phyloP scores from a whole-genome alignment of 2,888 invertebrate genomes.

The Desoria tigrina region DNA sequence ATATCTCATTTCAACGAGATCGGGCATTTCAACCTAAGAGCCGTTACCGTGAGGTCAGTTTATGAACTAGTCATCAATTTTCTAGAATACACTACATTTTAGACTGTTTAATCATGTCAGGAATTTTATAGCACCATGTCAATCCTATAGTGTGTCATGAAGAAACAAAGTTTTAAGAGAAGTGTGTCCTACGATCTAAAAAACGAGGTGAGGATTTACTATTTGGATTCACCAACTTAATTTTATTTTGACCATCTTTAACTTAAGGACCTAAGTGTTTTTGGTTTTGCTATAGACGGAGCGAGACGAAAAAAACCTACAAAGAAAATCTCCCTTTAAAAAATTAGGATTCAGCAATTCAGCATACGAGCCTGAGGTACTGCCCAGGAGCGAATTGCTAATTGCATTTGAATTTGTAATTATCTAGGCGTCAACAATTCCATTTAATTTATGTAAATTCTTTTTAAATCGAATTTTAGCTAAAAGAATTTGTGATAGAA shows the following conservation, averaged over 20 bases:
- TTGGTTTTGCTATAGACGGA: not conserved
- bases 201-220: conserved; percentile 1
- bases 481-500: conserved; percentile 15
- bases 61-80: too few species aligned
- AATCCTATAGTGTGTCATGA: not conserved
- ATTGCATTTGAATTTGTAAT: not conserved
- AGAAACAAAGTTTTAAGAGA: conserved; percentile 12
- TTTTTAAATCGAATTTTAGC: not conserved
- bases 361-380: conserved; percentile 17
- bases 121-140: too few species aligned
- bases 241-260: too few species aligned
- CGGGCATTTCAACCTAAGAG: too few species aligned
- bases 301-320: not conserved
- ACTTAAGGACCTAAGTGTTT: too few species aligned
- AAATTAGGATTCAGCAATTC: not conserved
- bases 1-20: too few species aligned
- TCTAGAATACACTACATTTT: too few species aligned
- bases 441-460: not conserved
- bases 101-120: too few species aligned
- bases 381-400: not conserved
- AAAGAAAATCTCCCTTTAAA: not conserved
- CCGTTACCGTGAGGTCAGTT: too few species aligned
- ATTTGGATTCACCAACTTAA: not conserved
- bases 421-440: not conserved
- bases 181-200: conserved; percentile 11